phyloP scores from a whole-genome alignment of 2,113 vertebrate genomes.

The Nycticryphes semicollaris region DNA sequence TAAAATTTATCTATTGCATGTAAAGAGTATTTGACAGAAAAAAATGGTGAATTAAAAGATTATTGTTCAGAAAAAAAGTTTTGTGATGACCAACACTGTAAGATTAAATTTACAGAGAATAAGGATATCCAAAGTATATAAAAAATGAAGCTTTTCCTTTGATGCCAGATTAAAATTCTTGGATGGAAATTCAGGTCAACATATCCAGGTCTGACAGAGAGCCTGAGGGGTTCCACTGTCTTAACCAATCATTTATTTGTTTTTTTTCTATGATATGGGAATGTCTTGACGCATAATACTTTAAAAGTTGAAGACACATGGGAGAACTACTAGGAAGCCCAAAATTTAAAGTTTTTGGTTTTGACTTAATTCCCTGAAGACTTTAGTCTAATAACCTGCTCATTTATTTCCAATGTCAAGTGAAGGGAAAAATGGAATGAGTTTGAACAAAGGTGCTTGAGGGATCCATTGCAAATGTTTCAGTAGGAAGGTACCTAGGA shows the following conservation, averaged over 20 bases:
- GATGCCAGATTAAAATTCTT: neutral
- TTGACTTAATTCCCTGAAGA: neutral
- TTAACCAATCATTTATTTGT: slow-evolving; percentile 8
- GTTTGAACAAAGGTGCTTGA: neutral
- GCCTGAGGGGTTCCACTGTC: slow-evolving; percentile 21
- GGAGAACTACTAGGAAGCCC: neutral
- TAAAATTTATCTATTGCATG: neutral
- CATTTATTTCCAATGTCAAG: slow-evolving; percentile 23
- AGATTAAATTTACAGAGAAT: neutral
- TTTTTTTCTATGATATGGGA: neutral
- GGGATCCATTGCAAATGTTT: neutral
- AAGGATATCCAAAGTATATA: neutral
- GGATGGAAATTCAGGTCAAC: slow-evolving; percentile 22
- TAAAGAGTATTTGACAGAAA: neutral
- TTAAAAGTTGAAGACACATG: neutral
- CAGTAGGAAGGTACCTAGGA: neutral
- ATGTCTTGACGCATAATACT: neutral
- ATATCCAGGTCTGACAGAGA: neutral
- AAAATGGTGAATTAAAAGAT: neutral
- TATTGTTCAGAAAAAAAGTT: neutral
- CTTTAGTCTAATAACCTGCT: neutral
- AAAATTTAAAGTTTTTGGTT: neutral
- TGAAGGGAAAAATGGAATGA: slow-evolving; percentile 4
- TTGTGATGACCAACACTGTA: neutral
- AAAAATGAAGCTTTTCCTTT: neutral